Conservation (phyloP, 2,797 vertebrate genomes). For the Sebastes matsubarae region DNA sequence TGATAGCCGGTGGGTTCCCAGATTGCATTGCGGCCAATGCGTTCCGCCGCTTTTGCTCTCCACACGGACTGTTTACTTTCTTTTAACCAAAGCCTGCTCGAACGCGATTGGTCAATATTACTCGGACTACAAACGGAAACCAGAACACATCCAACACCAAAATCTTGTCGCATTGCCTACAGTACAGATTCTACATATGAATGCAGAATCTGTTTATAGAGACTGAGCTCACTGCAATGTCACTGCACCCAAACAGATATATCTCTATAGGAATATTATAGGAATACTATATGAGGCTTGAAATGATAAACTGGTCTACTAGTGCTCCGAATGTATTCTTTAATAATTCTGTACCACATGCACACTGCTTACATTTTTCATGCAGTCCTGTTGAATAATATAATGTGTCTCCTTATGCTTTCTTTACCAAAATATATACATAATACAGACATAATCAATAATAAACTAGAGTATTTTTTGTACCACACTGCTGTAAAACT, state of each 20-base stretch:
- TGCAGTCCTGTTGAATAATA: constrained; percentile 9
- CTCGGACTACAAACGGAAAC: neutral
- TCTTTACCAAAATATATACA: neutral
- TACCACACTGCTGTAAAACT: neutral
- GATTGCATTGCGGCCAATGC: no score
- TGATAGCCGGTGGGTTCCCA: no score
- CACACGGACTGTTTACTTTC: no score
- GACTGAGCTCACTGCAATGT: neutral
- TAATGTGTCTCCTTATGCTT: neutral
- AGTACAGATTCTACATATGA: no score
- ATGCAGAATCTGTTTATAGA: neutral
- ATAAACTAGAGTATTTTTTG: neutral
- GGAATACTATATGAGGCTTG: neutral
- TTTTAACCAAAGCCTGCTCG: no score
- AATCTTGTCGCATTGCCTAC: no score
- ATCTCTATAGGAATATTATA: neutral
- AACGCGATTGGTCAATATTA: neutral
- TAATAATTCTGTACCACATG: constrained; percentile 12
- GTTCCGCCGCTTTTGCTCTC: no score
- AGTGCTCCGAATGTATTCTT: neutral
- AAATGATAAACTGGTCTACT: constrained; percentile 7
- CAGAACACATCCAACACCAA: neutral
- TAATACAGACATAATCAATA: neutral
- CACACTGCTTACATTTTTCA: constrained; percentile 7
- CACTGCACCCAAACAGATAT: neutral